phyloP scores from a whole-genome alignment of 2,888 invertebrate genomes.

The Andrena flavipes region DNA sequence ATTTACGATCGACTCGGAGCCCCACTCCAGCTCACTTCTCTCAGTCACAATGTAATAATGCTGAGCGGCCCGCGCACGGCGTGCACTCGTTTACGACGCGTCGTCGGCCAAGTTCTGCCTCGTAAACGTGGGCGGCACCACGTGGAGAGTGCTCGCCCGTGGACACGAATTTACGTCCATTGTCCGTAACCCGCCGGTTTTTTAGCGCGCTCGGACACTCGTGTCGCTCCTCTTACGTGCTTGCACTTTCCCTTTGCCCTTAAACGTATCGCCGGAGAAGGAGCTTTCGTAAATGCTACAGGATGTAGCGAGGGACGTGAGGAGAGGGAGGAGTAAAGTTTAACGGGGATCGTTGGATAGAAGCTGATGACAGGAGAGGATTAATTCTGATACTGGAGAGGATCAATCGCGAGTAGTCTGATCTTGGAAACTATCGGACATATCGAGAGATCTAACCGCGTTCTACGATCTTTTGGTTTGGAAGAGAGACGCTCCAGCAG shows the following conservation, averaged over 20 bases:
- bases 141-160: slow-evolving; percentile 63
- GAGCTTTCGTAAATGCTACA: too few relatives aligned
- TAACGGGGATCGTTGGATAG: too few relatives aligned
- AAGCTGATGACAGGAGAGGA: too few relatives aligned
- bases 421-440: too few relatives aligned
- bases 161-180: slow-evolving; percentile 78
- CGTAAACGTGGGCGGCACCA: slow-evolving; percentile 76
- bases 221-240: slow-evolving; percentile 21
- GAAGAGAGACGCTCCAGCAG: too few relatives aligned
- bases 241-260: slow-evolving; percentile 4
- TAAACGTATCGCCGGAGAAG: too few relatives aligned
- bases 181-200: slow-evolving; percentile 76
- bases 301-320: too few relatives aligned
- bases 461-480: too few relatives aligned
- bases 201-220: slow-evolving; percentile 55
- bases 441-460: too few relatives aligned
- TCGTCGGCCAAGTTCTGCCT: slow-evolving; percentile 71
- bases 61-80: slow-evolving; percentile 37
- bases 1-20: slow-evolving; percentile 71
- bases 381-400: too few relatives aligned
- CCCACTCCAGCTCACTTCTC: slow-evolving; percentile 56
- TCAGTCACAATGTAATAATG: slow-evolving; percentile 78
- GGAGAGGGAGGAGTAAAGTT: too few relatives aligned
- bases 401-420: too few relatives aligned
- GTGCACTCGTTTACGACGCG: slow-evolving; percentile 75